phyloP scores from a whole-genome alignment of 1,140 invertebrate genomes.

The Hydropsyche tenuis region DNA sequence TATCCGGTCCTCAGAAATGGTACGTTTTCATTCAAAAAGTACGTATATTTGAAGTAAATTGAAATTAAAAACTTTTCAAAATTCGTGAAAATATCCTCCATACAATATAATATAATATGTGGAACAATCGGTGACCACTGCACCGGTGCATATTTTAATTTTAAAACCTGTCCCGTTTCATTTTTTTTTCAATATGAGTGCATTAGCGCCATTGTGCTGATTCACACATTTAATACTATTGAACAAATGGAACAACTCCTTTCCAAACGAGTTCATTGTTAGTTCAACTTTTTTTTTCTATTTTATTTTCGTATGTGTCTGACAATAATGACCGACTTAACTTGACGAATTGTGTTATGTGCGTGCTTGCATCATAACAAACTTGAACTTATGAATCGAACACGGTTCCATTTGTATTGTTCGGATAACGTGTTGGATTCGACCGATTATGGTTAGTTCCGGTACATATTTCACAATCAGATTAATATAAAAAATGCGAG shows the following conservation, averaged over 20 bases:
- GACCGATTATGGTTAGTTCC: not conserved
- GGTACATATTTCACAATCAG: not conserved
- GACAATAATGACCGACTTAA: conserved; percentile 23
- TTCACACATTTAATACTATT: not conserved
- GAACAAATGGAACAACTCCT: conserved; percentile 5
- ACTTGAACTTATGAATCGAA: conserved; percentile 14
- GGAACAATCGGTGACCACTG: too few species aligned
- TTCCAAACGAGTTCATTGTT: conserved; percentile 18
- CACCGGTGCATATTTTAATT: too few species aligned
- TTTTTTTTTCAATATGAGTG: not conserved
- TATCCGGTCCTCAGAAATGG: conserved; percentile 20
- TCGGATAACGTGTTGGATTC: not conserved
- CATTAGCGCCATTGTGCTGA: not conserved
- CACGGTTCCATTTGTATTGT: not conserved
- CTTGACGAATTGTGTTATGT: conserved; percentile 10
- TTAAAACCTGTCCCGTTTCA: not conserved
- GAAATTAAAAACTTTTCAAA: too few species aligned
- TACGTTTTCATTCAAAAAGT: conserved; percentile 20
- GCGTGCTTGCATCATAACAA: conserved; percentile 14
- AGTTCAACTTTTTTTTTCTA: not conserved
- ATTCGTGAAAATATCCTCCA: too few species aligned
- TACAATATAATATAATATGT: too few species aligned
- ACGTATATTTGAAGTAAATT: conserved; percentile 1
- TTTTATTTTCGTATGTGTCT: conserved; percentile 1
- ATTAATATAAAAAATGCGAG: too few species aligned